Evolutionary conservation across 2,888 invertebrate genomes (phyloP), one percentile per base, ranked within the genome.

Genomic region (Drosophila merina): DNA sequence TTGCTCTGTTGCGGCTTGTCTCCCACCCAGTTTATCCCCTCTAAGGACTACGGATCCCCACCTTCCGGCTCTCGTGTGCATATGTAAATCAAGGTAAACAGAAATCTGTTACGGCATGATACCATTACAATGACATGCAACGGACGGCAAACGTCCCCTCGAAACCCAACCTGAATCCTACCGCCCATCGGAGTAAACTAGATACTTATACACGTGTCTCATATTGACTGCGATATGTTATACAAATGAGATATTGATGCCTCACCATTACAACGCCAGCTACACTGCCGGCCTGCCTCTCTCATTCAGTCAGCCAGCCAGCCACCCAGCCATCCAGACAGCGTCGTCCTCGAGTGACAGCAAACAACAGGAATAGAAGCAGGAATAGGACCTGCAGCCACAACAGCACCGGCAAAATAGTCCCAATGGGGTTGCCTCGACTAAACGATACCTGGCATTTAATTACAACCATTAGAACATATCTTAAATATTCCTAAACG

Each of bases 11-110:
- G 84, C 71, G 84, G 80, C 73, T 77, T 75, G 51, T 45, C 42
- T 45, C 36, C 48, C 20, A 25, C n/a, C 36, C 20, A 14, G 9
- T 4, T 14, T 49, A 14, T 0, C 4, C 28, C 10, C 14, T 25
- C 12, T 40, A 20, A 44, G 10, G 44, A 28, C 14, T 4, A 25
- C 8, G 40, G 9, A 8, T 20, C 40, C 3, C 14, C 50, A 3
- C 12, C 26, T 31, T 48, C 31, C 42, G 40, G 14, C 28, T 30
- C 38, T 5, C 70, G 44, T 75, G 67, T 74, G 59, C 74, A 67
- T 83, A 88, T 83, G 88, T 73, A 85, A 85, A 85, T 86, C 84
- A 88, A 78, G 84, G 84, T 80, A 88, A 86, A 85, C 88, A 78
- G 66, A 78, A 86, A 88, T 86, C 84, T 83, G 88, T 78, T 78